Evolutionary conservation across 2,888 invertebrate species (phyloP), one percentile per base, ranked within the genome.

Genomic region (Meiosimyza decipiens): DNA sequence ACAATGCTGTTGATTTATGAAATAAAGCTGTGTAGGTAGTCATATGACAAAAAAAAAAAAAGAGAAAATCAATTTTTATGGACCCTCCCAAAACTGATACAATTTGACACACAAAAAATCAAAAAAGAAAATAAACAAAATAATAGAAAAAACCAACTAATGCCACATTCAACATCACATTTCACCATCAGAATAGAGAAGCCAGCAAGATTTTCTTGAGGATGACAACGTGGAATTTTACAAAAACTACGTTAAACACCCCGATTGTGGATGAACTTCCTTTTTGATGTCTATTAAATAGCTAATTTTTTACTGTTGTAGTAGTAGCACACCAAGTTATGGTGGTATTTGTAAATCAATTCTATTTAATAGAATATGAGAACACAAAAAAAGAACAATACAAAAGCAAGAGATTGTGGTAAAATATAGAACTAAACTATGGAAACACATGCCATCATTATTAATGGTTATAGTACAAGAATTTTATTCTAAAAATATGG

Each of bases 1-100:
- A 64, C 64, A 64, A 64, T 64, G 64, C 51, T 51, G 28, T 51
- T 51, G 64, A 64, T 64, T 64, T 64, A 64, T 64, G 64, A 51
- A 16, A 62, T 22, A 28, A 13, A 18, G 50, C 51, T 51, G 64
- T 64, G 64, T 64, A 64, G 18, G 64, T 28, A 51, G 64, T 51
- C 50, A 64, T 9, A 64, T 51, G 28, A 64, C 51, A 64, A 40
- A 64, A 64, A 64, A 18, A 15, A 50, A 28, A 64, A 50, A 40
- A 7, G 6, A 6, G 40, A 40, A 40, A 40, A 40, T 40, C 40
- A 40, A 40, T 40, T 40, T 40, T 40, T 40, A 40, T 40, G 40
- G 40, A 40, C 40, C 40, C 40, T 40, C 22, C 59, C 15, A 60
- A 60, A 60, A 28, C 13, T 28, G 59, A 28, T 22, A 28, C 59